Evolutionary conservation across 2,797 vertebrate species (phyloP).

Genomic region (Caiman crocodilus): DNA sequence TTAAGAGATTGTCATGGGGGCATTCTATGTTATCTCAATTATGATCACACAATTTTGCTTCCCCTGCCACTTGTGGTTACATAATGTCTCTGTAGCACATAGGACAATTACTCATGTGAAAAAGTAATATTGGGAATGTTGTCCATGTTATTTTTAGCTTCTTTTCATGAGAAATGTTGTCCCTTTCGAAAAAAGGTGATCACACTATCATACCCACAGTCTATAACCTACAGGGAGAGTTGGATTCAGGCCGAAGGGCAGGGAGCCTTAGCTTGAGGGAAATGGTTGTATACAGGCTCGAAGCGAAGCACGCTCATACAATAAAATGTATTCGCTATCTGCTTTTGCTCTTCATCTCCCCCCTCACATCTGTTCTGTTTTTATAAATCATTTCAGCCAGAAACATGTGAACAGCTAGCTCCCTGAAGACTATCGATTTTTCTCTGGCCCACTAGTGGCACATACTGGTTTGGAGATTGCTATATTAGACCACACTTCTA

Average conservation of each 20-base stretch:
- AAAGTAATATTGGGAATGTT: neutral
- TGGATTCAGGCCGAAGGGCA: too few relatives aligned
- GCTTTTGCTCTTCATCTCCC: constrained; percentile 48
- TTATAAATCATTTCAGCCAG: constrained; percentile 48
- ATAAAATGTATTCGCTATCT: too few relatives aligned
- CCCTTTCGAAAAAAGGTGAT: constrained; percentile 45
- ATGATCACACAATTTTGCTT: neutral
- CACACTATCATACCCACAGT: too few relatives aligned
- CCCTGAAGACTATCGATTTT: neutral
- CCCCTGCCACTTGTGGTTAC: accelerated
- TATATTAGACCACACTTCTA: neutral
- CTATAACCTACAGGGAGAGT: too few relatives aligned
- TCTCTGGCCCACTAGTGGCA: neutral
- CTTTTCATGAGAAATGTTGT: neutral
- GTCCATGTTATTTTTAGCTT: constrained; percentile 20
- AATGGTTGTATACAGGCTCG: too few relatives aligned
- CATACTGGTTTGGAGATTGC: accelerated
- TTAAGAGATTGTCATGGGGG: neutral
- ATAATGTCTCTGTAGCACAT: neutral
- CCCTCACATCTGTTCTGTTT: constrained; percentile 58
- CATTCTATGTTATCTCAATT: neutral
- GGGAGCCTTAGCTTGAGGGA: too few relatives aligned
- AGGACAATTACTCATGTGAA: neutral
- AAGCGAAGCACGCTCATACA: too few relatives aligned
- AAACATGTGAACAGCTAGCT: constrained; percentile 27